phyloP scores from a whole-genome alignment of 1,140 invertebrate species.

The Drosophila serrata region DNA sequence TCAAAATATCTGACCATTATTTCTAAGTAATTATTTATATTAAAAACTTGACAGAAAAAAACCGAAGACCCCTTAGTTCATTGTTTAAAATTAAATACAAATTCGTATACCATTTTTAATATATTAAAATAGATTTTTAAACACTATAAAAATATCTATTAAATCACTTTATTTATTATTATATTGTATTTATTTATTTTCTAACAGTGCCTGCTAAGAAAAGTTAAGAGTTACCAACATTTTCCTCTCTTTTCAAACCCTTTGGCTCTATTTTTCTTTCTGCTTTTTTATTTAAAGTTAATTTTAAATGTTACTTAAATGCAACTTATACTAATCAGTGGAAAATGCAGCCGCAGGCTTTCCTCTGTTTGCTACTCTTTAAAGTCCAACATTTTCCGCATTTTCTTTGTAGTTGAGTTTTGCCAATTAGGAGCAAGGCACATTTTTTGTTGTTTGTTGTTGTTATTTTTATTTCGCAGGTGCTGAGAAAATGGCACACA shows the following conservation, averaged over 20 bases:
- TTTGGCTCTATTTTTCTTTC: background rate
- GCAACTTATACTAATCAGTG: conserved; percentile 40
- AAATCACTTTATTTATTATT: background rate
- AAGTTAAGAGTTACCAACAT: background rate
- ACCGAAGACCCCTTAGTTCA: too few relatives aligned
- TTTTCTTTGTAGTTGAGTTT: conserved; percentile 52
- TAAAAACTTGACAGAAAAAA: too few relatives aligned
- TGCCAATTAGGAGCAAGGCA: conserved; percentile 68
- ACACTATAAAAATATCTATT: background rate
- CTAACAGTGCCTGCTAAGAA: background rate
- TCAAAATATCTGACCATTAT: too few relatives aligned
- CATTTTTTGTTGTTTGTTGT: conserved; percentile 19
- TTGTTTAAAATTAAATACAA: fast-evolving
- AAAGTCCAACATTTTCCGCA: conserved; percentile 43
- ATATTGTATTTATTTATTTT: background rate
- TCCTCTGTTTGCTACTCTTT: conserved; percentile 16
- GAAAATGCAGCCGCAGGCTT: conserved; percentile 31
- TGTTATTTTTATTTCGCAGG: conserved; percentile 7
- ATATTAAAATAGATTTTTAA: background rate
- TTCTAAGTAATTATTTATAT: too few relatives aligned
- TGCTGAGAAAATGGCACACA: conserved; percentile 79
- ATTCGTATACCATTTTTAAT: background rate
- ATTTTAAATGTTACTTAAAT: conserved; percentile 67
- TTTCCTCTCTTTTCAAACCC: background rate
- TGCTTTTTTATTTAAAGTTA: conserved; percentile 59